phyloP scores from a whole-genome alignment of 2,888 invertebrate species.

The Troides aeacus region DNA sequence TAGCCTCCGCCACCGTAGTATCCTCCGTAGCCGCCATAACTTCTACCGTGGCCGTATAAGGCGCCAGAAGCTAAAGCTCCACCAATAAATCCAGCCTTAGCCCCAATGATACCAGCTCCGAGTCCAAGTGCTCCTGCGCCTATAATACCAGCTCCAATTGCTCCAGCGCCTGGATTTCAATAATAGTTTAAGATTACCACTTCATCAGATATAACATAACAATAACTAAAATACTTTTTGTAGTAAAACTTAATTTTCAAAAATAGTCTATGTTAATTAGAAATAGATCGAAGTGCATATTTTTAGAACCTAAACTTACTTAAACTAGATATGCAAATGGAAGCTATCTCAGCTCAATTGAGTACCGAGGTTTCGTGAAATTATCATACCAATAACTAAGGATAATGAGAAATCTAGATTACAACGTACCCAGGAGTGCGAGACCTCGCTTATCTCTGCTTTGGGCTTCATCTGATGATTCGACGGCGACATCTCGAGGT shows the following conservation, averaged over 20 bases:
- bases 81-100: slow-evolving; percentile 64
- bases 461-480: slow-evolving; percentile 34
- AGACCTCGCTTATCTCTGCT: slow-evolving; percentile 58
- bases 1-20: slow-evolving; percentile 32
- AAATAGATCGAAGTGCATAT: too few species aligned
- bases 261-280: too few species aligned
- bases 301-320: too few species aligned
- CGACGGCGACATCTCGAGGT: slow-evolving; percentile 34
- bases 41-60: slow-evolving; percentile 45
- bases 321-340: too few species aligned
- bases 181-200: not conserved
- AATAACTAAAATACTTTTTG: too few species aligned
- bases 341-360: too few species aligned
- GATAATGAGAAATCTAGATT: not conserved
- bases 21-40: slow-evolving; percentile 35
- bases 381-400: not conserved
- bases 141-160: slow-evolving; percentile 53
- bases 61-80: slow-evolving; percentile 59
- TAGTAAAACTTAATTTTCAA: too few species aligned
- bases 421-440: slow-evolving; percentile 53
- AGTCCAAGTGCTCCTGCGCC: slow-evolving; percentile 61
- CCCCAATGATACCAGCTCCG: slow-evolving; percentile 60
- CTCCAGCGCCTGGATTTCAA: slow-evolving; percentile 42
- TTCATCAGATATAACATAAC: too few species aligned
- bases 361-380: too few species aligned